These are phyloP conservation scores for Peromyscus eremicus DNA, from an alignment of 2,797 vertebrate genomes.

Conservation along the genomic window DNA sequence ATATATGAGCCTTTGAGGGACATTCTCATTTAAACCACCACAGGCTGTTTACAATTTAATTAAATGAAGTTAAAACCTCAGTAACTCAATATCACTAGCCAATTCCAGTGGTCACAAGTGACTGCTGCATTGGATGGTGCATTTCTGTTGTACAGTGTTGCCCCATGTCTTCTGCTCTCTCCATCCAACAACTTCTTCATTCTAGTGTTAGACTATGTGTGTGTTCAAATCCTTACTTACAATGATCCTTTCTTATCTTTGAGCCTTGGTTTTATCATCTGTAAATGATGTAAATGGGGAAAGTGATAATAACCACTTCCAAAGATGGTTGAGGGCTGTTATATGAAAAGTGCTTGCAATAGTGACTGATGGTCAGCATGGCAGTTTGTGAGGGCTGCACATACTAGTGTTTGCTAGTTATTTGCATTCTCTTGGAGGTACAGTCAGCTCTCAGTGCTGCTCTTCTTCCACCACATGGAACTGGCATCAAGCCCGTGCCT, in stretches of 20 bases:
- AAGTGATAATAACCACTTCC: slow-evolving; percentile 5
- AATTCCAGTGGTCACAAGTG: not conserved
- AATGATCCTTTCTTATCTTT: slow-evolving; percentile 20
- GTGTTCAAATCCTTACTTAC: slow-evolving; percentile 42
- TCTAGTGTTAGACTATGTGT: slow-evolving; percentile 11
- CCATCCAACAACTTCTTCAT: not conserved
- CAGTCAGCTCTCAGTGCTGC: not conserved
- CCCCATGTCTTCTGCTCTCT: not conserved
- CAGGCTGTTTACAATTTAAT: slow-evolving; percentile 34
- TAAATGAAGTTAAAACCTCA: slow-evolving; percentile 8
- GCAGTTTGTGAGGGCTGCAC: not conserved
- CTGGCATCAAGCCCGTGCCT: not conserved
- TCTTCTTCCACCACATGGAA: not conserved
- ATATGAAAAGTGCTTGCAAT: slow-evolving; percentile 2
- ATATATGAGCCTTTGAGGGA: not conserved
- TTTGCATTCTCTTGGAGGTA: slow-evolving; percentile 4
- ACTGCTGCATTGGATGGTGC: not conserved
- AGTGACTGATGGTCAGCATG: not conserved
- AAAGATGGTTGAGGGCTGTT: slow-evolving; percentile 26
- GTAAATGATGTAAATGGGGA: not conserved
- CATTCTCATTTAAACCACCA: not conserved
- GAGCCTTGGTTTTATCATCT: slow-evolving; percentile 52
- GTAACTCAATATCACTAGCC: slow-evolving; percentile 9
- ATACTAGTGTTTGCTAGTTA: not conserved
- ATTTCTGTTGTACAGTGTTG: not conserved